These are phyloP conservation scores for Petrolisthes manimaculis DNA, from an alignment of 2,888 invertebrate genomes.

Conservation along the genomic window DNA sequence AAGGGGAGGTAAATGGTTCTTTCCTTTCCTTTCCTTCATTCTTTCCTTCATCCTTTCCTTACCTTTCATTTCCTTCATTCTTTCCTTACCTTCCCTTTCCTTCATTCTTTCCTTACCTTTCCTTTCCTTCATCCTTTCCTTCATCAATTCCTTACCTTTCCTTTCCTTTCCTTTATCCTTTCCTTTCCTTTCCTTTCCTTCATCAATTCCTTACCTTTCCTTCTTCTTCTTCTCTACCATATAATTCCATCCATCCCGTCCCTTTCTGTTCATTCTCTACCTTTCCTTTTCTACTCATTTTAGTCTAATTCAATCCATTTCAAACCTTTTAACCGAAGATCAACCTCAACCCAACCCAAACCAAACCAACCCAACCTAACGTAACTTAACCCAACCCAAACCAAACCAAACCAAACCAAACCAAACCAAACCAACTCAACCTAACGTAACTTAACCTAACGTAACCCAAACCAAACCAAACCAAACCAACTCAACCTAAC, in stretches of 20 bases:
- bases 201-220: background rate
- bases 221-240: background rate
- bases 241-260: background rate
- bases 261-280: background rate
- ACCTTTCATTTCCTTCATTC: constrained; percentile 66
- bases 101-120: background rate
- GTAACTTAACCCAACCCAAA: too few species aligned
- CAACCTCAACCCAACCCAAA: too few species aligned
- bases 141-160: background rate
- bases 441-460: too few species aligned
- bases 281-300: background rate
- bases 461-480: too few species aligned
- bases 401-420: too few species aligned
- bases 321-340: too few species aligned
- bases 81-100: background rate
- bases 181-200: too few species aligned
- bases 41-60: background rate
- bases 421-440: too few species aligned
- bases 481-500: background rate
- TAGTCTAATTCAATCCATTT: too few species aligned
- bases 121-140: background rate
- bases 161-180: too few species aligned
- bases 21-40: background rate
- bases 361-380: too few species aligned
- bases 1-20: too few species aligned